Percentiles rank a stretch among this genome's conserved stretches.
phyloP scores from a whole-genome alignment of 2,888 invertebrate genomes.

The Pegoplata infirma region DNA sequence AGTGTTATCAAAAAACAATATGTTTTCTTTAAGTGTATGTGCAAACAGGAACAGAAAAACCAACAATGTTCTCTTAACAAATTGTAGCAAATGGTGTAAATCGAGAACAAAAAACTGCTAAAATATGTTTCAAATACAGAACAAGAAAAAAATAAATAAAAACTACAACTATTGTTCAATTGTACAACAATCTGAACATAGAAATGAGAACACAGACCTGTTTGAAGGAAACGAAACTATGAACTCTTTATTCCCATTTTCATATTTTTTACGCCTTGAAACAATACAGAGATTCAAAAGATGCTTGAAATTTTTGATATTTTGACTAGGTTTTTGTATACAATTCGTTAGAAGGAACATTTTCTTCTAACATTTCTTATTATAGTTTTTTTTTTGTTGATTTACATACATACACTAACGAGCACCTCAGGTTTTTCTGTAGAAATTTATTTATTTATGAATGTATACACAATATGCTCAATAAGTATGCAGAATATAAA shows the following conservation, averaged over 20 bases:
- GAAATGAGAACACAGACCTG: not conserved
- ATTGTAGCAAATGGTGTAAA: conserved; percentile 1
- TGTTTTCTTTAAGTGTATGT: too few species aligned
- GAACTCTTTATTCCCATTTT: conserved; percentile 11
- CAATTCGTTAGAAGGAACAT: conserved; percentile 30
- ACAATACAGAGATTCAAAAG: conserved; percentile 23
- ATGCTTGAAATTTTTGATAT: conserved; percentile 44
- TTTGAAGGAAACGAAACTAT: conserved; percentile 19
- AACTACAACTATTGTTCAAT: conserved; percentile 19
- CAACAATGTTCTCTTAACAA: too few species aligned
- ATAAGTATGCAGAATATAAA: too few species aligned
- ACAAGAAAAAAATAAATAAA: not conserved
- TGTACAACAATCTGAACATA: conserved; percentile 12
- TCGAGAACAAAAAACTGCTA: conserved; percentile 7
- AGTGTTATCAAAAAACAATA: too few species aligned
- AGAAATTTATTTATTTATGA: not conserved
- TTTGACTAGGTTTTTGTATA: conserved; percentile 40
- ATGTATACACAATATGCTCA: too few species aligned
- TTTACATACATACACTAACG: too few species aligned
- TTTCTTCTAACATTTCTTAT: conserved; percentile 38
- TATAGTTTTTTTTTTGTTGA: conserved; percentile 18
- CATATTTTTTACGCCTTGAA: conserved; percentile 21
- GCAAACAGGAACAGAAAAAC: too few species aligned
- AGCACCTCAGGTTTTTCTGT: conserved; percentile 1
- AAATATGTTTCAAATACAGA: conserved; percentile 31